Evolutionary conservation across 2,888 invertebrate genomes (phyloP).

Genomic region (Pollenia labialis): DNA sequence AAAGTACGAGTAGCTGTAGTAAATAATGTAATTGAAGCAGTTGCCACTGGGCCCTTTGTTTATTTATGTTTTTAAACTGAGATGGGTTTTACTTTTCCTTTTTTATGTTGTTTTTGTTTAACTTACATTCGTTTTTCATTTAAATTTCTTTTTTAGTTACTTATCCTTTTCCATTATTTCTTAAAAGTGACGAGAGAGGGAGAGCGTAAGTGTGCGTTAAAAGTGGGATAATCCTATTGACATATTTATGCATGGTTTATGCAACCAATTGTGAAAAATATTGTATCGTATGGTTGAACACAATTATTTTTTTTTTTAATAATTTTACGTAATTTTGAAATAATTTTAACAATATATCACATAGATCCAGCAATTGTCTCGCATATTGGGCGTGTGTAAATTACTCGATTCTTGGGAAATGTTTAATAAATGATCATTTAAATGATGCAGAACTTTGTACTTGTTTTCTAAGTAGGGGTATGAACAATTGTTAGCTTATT

Average conservation of each 20-base stretch:
- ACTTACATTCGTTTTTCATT: slow-evolving; percentile 49
- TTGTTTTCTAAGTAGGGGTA: neutral
- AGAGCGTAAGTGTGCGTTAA: slow-evolving; percentile 6
- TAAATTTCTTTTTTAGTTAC: neutral
- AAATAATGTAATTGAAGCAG: slow-evolving; percentile 67
- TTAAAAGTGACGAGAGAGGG: neutral
- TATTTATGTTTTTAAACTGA: slow-evolving; percentile 42
- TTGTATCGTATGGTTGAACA: slow-evolving; percentile 72
- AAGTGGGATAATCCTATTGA: slow-evolving; percentile 77
- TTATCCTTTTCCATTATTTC: neutral
- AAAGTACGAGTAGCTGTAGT: slow-evolving; percentile 11
- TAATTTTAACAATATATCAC: neutral
- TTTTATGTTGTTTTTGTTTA: slow-evolving; percentile 18
- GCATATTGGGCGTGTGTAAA: neutral
- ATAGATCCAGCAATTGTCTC: neutral
- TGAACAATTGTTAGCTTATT: neutral
- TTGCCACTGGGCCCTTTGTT: slow-evolving; percentile 61
- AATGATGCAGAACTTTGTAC: slow-evolving; percentile 17
- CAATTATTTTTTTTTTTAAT: no score
- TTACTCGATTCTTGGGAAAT: neutral
- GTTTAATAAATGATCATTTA: slow-evolving; percentile 19
- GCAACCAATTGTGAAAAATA: slow-evolving; percentile 75
- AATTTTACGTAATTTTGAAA: neutral
- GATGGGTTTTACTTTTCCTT: slow-evolving; percentile 1
- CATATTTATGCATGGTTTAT: slow-evolving; percentile 79